Conservation (phyloP, 1,140 invertebrate genomes). For the Araneus ventricosus region DNA sequence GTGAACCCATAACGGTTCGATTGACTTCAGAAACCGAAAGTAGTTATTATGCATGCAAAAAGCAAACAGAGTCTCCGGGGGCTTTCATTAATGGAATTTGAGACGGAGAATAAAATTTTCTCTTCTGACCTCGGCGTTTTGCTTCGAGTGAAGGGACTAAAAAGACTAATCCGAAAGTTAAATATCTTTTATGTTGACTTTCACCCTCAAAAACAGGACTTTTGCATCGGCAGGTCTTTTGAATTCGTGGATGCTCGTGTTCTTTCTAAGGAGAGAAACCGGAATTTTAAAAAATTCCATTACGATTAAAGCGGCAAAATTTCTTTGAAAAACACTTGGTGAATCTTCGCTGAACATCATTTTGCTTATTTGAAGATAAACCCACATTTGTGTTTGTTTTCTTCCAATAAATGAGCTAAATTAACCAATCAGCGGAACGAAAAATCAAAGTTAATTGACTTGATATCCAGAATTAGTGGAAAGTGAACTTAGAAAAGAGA, state of each 20-base stretch:
- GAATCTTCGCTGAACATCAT: too few species aligned
- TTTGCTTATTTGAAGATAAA: too few species aligned
- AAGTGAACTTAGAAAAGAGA: too few species aligned
- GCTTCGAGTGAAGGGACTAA: background rate
- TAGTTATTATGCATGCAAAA: conserved; percentile 9
- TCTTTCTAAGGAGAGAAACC: background rate
- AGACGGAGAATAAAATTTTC: background rate
- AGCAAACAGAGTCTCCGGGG: background rate
- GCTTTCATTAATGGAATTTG: conserved; percentile 5
- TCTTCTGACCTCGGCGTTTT: background rate
- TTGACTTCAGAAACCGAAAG: background rate
- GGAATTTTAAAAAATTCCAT: too few species aligned
- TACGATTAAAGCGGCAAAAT: too few species aligned
- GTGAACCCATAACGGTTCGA: background rate
- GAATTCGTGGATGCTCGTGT: background rate
- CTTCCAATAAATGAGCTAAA: too few species aligned
- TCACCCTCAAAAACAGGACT: background rate
- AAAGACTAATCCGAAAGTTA: conserved; percentile 1
- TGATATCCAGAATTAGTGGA: too few species aligned
- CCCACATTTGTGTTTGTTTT: too few species aligned
- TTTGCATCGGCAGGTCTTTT: background rate
- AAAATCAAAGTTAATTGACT: too few species aligned
- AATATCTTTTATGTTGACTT: conserved; percentile 25
- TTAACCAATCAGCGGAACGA: too few species aligned
- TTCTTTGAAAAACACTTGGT: too few species aligned